Conservation (phyloP, 2,888 invertebrate genomes). For the Electrophaes corylata region DNA sequence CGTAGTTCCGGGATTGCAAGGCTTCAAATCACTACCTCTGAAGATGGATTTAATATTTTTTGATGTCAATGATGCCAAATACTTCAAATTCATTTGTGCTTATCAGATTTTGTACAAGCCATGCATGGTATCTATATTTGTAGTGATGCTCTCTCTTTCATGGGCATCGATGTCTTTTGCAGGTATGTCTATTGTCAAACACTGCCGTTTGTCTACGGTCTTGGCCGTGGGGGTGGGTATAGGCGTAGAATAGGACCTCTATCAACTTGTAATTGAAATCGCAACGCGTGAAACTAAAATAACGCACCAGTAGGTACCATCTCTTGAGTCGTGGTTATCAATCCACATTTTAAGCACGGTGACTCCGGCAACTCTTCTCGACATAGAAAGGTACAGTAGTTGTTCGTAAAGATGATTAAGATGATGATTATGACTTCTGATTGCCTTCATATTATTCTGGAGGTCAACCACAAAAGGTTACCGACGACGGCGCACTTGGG, state of each 20-base stretch:
- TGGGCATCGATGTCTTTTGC: slow-evolving; percentile 58
- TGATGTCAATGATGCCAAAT: slow-evolving; percentile 49
- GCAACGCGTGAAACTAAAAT: too few species aligned
- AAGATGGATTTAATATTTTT: slow-evolving; percentile 62
- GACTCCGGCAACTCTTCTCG: too few species aligned
- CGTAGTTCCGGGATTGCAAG: slow-evolving; percentile 51
- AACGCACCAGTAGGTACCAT: too few species aligned
- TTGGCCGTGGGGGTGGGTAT: too few species aligned
- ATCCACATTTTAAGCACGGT: too few species aligned
- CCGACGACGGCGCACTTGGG: neutral
- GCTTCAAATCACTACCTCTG: slow-evolving; percentile 54
- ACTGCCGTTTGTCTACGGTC: too few species aligned
- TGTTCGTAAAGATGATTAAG: too few species aligned
- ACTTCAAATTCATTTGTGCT: slow-evolving; percentile 48
- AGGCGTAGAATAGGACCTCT: too few species aligned
- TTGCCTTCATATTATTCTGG: neutral
- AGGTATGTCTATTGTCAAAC: slow-evolving; percentile 44
- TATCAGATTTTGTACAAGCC: slow-evolving; percentile 63
- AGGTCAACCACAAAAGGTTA: neutral
- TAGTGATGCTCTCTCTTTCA: slow-evolving; percentile 47
- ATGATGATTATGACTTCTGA: too few species aligned
- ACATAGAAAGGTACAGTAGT: too few species aligned
- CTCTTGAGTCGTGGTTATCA: too few species aligned
- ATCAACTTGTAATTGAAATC: too few species aligned
- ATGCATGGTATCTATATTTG: slow-evolving; percentile 43